Evolutionary conservation across 2,113 vertebrate species (phyloP).

Genomic region (Cebidichthys violaceus): DNA sequence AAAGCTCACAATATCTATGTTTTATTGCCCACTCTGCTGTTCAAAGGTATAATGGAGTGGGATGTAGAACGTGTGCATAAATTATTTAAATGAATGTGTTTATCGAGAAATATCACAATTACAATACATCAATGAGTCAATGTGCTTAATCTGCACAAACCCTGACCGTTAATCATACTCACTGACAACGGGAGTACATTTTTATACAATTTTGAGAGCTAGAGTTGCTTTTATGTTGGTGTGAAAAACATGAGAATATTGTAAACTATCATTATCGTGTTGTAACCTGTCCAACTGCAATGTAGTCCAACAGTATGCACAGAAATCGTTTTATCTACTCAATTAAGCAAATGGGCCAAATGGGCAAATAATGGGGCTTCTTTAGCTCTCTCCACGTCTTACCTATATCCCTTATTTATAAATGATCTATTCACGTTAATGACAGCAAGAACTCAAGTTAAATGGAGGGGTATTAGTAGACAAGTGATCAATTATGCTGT

Average conservation of each 20-base stretch:
- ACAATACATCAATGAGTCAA: constrained; percentile 75
- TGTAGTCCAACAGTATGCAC: background rate
- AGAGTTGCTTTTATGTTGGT: background rate
- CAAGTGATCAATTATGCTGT: constrained; percentile 74
- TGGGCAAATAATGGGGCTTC: constrained; percentile 22
- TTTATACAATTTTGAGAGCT: constrained; percentile 50
- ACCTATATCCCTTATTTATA: constrained; percentile 49
- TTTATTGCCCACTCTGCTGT: constrained; percentile 78
- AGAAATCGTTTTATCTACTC: background rate
- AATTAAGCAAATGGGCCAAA: constrained; percentile 34
- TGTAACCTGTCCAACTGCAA: background rate
- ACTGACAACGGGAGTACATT: constrained; percentile 8
- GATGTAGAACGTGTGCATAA: constrained; percentile 76
- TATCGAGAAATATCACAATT: constrained; percentile 75
- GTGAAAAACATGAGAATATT: constrained; percentile 16
- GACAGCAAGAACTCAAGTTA: constrained; percentile 58
- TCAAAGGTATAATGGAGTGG: constrained; percentile 81
- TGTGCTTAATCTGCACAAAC: constrained; percentile 79
- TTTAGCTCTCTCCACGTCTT: constrained; percentile 7
- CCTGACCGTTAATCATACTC: constrained; percentile 63
- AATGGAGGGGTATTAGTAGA: constrained; percentile 71
- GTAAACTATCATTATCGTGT: background rate
- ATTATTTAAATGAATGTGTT: constrained; percentile 85
- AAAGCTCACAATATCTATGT: constrained; percentile 84
- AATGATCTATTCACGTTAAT: constrained; percentile 65